Evolutionary conservation across 2,113 vertebrate species (phyloP).

Genomic region (Lontra canadensis): DNA sequence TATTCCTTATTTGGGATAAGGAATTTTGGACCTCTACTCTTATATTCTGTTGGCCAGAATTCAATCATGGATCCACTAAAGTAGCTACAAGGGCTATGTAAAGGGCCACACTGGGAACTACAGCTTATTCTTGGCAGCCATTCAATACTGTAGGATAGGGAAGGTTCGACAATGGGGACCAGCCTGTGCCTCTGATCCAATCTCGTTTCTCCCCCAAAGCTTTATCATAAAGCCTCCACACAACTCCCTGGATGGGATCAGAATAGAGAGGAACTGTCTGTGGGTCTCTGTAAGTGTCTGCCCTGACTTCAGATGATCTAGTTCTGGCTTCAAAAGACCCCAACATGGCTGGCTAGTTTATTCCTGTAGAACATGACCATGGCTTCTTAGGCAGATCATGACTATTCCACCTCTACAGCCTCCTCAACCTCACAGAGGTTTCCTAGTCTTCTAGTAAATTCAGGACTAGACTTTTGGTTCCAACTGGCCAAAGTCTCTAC

Average conservation of each 20-base stretch:
- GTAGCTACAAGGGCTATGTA: background rate
- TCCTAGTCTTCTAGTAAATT: background rate
- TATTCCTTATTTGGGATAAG: background rate
- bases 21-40: background rate
- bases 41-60: background rate
- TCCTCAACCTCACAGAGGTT: background rate
- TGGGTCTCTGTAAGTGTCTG: background rate
- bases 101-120: background rate
- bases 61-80: background rate
- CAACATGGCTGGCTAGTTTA: background rate
- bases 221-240: background rate
- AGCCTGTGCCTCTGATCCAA: background rate
- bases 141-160: background rate
- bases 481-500: background rate
- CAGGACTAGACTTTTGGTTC: background rate
- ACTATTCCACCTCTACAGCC: background rate
- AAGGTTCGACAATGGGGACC: background rate
- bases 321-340: background rate
- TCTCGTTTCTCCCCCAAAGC: background rate
- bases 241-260: background rate
- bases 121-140: background rate
- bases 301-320: background rate
- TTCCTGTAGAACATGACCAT: background rate
- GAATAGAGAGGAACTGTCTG: background rate
- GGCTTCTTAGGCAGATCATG: background rate